A percentile compares a stretch with the other conserved stretches of the same genome.
These are phyloP conservation scores for Aphelocoma coerulescens DNA, from an alignment of 2,113 vertebrate species.

Conservation along the genomic window DNA sequence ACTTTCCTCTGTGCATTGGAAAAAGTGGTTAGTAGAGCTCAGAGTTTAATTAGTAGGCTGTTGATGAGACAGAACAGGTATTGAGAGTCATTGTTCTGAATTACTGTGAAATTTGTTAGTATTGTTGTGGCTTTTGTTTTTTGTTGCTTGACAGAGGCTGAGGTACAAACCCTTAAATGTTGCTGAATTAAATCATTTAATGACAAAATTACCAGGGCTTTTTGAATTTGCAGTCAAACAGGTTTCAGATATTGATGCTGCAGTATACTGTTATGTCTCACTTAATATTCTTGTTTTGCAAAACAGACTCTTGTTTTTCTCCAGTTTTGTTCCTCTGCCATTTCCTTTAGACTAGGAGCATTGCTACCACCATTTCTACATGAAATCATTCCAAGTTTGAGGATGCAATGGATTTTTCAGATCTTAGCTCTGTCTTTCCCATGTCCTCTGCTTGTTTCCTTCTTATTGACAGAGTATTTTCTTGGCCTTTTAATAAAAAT, in stretches of 20 bases:
- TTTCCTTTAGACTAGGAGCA: not conserved
- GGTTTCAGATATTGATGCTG: not conserved
- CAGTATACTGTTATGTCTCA: not conserved
- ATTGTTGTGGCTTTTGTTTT: slow-evolving; percentile 42
- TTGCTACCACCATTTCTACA: not conserved
- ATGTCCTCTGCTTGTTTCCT: not conserved
- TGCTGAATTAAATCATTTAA: slow-evolving; percentile 47
- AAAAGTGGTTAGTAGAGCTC: slow-evolving; percentile 73
- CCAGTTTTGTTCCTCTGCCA: not conserved
- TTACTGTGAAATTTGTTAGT: slow-evolving; percentile 57
- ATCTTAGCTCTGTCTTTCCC: not conserved
- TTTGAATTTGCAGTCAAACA: not conserved
- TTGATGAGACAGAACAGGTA: slow-evolving; percentile 64
- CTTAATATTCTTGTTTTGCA: not conserved
- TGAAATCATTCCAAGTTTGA: not conserved
- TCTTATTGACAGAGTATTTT: not conserved
- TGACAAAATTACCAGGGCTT: slow-evolving; percentile 42
- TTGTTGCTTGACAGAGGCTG: not conserved
- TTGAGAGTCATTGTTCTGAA: slow-evolving; percentile 64
- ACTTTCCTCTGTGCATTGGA: slow-evolving; percentile 67
- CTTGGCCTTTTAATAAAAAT: not conserved
- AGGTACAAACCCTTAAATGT: slow-evolving; percentile 24
- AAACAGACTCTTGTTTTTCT: not conserved
- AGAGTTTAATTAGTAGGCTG: slow-evolving; percentile 75
- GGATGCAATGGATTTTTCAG: not conserved